Percentiles rank a stretch among this genome's conserved stretches.
Conservation (phyloP, 2,797 vertebrate genomes). For the Labeo calbasu region DNA sequence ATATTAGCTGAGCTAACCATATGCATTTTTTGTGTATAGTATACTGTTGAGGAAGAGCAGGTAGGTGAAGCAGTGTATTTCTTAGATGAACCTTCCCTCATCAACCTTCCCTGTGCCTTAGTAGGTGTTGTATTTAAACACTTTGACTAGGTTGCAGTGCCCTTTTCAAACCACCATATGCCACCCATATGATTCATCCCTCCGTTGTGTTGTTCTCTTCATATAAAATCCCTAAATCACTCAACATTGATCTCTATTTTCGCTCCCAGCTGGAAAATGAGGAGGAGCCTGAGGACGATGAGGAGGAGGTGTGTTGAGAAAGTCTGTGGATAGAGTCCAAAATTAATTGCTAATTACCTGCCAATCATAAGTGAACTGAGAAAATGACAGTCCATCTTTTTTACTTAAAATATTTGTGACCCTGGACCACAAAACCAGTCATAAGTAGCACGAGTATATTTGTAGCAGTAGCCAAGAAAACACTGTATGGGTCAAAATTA, state of each 20-base stretch:
- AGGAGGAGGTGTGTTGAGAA: slow-evolving; percentile 77
- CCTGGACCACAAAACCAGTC: no score
- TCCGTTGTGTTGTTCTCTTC: background rate
- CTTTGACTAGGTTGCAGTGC: background rate
- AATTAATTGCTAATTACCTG: background rate
- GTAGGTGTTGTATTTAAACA: slow-evolving; percentile 20
- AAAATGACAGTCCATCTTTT: background rate
- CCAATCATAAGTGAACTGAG: background rate
- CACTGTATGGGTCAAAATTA: no score
- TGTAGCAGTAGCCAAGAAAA: no score
- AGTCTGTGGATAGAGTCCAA: background rate
- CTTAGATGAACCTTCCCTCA: background rate
- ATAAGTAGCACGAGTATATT: no score
- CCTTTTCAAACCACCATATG: background rate
- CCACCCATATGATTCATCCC: background rate
- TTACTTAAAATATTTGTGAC: background rate
- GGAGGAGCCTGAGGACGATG: slow-evolving; percentile 76
- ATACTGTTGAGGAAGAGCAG: slow-evolving; percentile 78
- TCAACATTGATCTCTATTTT: slow-evolving; percentile 43
- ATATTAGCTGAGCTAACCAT: slow-evolving; percentile 14
- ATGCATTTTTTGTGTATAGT: slow-evolving; percentile 62
- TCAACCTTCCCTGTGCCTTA: background rate
- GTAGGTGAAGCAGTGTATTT: slow-evolving; percentile 68
- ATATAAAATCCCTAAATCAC: background rate
- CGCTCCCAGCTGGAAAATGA: slow-evolving; percentile 74